Base-by-base conservation (phyloP, 2,888 invertebrate genomes). In the Lymantria monacha region DNA sequence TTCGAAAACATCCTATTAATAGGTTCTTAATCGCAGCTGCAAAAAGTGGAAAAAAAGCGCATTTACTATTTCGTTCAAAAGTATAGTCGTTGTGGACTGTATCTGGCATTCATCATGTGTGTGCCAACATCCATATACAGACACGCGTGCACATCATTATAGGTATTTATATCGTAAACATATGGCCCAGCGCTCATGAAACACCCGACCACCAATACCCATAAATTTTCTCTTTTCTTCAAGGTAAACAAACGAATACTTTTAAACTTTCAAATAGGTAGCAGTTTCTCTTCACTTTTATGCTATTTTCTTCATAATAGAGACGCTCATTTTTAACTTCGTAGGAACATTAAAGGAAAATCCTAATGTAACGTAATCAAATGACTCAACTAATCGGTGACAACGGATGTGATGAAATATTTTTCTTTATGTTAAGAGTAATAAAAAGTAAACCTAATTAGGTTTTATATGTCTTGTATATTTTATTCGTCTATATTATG, bases 161-260 rank as follows among this genome's bases (percentile, higher is more conserved):
- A 65, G 56, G 79, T 87, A 83, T 83, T 85, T 84, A 85, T 83
- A 89, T 80, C 82, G 76, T 83, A 81, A 87, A 85, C 88, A 88
- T 85, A 86, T 88, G 88, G 86, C 87, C 80, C 74, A 66, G 38
- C 69, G 64, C 61, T 71, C 69, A 67, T 72, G 69, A 69, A 75
- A 72, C 73, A 65, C 69, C 57, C 72, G 69, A 75, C 74, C 75
- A 76, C 72, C 64, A 69, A 67, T 70, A 61, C 67, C 70, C 69
- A 72, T 79, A 72, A 74, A 74, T 63, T 70, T 71, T 59, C 55
- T 60, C 48, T 58, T 61, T 56, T 51, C 57, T 49, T 56, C 53
- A 59, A 59, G 64, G 60, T 60, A 55, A 57, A 47, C 49, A 53
- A 57, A 58, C 22, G 22, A 22, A 22, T 22, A 62, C 53, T 56